Evolutionary conservation across 1,140 invertebrate genomes (phyloP).

Genomic region (Leguminivora glycinivorella): DNA sequence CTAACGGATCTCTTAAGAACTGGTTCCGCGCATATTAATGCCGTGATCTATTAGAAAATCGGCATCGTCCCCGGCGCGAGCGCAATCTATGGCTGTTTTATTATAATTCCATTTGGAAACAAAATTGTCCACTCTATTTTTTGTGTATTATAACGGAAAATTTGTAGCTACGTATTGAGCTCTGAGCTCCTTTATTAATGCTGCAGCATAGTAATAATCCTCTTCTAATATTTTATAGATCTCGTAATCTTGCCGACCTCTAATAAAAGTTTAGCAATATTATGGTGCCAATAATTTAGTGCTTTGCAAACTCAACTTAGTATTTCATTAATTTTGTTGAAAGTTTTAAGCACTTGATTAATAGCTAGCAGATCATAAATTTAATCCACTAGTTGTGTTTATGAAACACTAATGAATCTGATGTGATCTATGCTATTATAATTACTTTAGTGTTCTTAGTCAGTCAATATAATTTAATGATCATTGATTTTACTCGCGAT

Average conservation of each 20-base stretch:
- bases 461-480: not conserved
- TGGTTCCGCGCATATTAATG: slow-evolving; percentile 70
- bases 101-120: slow-evolving; percentile 66
- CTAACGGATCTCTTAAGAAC: slow-evolving; percentile 76
- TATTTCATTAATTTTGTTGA: not conserved
- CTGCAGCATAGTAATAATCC: not conserved
- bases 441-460: not conserved
- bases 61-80: slow-evolving; percentile 57
- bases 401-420: not conserved
- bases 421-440: not conserved
- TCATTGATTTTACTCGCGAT: not conserved
- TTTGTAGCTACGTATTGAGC: not conserved
- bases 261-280: slow-evolving; percentile 10
- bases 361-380: not conserved
- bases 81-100: slow-evolving; percentile 58
- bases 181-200: not conserved
- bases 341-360: not conserved
- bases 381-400: not conserved
- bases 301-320: not conserved
- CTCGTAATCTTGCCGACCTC: not conserved
- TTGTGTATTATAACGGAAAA: not conserved
- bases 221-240: not conserved
- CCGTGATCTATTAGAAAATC: slow-evolving; percentile 78
- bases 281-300: not conserved
- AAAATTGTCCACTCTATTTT: slow-evolving; percentile 44